A percentile compares a stretch with the other conserved stretches of the same genome.
Conservation (phyloP, 2,797 vertebrate species). For the Spatula clypeata region DNA sequence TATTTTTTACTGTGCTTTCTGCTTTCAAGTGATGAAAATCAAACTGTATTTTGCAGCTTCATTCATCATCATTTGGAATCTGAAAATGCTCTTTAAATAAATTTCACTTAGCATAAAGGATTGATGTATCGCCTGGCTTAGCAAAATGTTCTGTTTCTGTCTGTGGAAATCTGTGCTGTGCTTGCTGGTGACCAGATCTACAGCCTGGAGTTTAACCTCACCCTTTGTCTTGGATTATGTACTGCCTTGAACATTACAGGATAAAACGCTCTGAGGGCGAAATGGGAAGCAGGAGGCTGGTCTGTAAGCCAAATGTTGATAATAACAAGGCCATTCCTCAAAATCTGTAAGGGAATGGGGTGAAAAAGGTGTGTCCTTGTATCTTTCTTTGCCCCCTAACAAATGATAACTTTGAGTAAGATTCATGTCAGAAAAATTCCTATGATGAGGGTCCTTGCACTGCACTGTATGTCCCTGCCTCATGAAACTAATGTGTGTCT, state of each 20-base stretch:
- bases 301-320: neutral
- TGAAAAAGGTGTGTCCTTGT: neutral
- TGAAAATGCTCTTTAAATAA: slow-evolving; percentile 39
- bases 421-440: neutral
- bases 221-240: neutral
- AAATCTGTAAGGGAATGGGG: neutral
- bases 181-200: neutral
- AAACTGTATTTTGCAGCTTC: neutral
- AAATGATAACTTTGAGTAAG: neutral
- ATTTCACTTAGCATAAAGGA: neutral
- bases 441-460: neutral
- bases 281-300: neutral
- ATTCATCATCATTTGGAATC: neutral
- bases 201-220: neutral
- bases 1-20: neutral
- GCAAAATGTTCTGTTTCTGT: slow-evolving; percentile 4
- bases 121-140: slow-evolving; percentile 20
- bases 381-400: neutral
- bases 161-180: neutral
- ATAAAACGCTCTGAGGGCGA: neutral
- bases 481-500: neutral
- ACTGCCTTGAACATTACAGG: fast-evolving
- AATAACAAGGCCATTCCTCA: neutral
- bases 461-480: neutral
- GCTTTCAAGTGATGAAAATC: neutral